Base-by-base conservation (phyloP, 2,888 invertebrate species). In the Dicyrtoma fusca region DNA sequence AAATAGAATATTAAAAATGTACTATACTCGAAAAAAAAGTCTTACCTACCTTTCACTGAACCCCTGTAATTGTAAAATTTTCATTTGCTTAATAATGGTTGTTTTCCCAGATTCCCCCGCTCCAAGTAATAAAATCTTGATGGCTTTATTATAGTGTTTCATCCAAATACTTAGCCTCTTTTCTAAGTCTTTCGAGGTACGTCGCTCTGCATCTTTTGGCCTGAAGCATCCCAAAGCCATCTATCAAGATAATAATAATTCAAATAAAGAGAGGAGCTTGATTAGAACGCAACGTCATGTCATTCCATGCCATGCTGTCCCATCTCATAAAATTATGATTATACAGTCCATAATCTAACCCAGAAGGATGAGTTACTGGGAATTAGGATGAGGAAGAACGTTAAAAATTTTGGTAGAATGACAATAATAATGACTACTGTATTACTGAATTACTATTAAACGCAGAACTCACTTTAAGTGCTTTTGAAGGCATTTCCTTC, bases 51-150 rank as follows among this genome's bases (percentile, higher is more conserved):
- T 87, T 17, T 88, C 86, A 17, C 89, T 87, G 81, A 91, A 92
- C 66, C 91, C 92, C 82, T 91, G 89, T 5, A 92, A 89, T 81
- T 93, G 92, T 53, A 93, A 84, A 80, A 93, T 92, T 83, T 89
- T 90, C 92, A 93, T 93, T 84, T 93, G 93, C 82, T 93, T 93
- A 25, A 92, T 89, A 17, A 93, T 90, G 0, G 93, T 93, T 0
- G 92, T 92, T 83, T 93, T 93, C 0, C 77, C 76, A 45, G 76
- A 74, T 25, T 74, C 75, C n/a, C 74, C 73, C 42, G 79, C 62
- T 76, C 82, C 82, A 23, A 82, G 73, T 2, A 82, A 72, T 21
- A 82, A 77, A 59, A 82, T 77, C 71, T 82, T 82, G 49, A 82
- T 81, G 6, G 79, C 81, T 53, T 80, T 81, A 49, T 81, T 79